Evolutionary conservation across 2,888 invertebrate species (phyloP).

Genomic region (Plebejus anna): DNA sequence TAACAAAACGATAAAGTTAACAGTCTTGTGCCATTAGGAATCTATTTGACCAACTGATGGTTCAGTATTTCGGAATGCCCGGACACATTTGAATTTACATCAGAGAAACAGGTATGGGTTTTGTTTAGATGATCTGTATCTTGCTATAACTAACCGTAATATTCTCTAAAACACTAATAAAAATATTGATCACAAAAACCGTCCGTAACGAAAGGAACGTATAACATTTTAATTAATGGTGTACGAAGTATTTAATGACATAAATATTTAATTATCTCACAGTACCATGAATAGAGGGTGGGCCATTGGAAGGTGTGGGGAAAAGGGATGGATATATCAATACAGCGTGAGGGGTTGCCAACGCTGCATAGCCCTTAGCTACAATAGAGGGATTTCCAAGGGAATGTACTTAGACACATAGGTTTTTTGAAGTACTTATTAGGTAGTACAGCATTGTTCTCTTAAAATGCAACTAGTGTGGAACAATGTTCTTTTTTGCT

Average conservation of each 20-base stretch:
- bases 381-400: conserved; percentile 58
- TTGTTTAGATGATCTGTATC: background rate
- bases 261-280: conserved; percentile 78
- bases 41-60: conserved; percentile 22
- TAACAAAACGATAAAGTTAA: conserved; percentile 38
- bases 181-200: background rate
- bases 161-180: background rate
- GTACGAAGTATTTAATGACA: conserved; percentile 51
- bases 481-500: conserved; percentile 21
- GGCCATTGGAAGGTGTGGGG: conserved; percentile 45
- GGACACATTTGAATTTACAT: conserved; percentile 24
- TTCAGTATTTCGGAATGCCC: conserved; percentile 21
- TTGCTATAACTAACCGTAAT: background rate
- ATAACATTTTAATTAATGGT: conserved; percentile 37
- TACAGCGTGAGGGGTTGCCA: conserved; percentile 66
- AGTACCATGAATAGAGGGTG: conserved; percentile 63
- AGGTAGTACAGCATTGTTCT: conserved; percentile 32
- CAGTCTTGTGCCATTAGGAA: conserved; percentile 18
- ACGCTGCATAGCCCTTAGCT: conserved; percentile 52
- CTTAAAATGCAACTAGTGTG: conserved; percentile 27
- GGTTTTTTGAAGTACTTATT: conserved; percentile 42
- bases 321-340: conserved; percentile 61
- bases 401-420: conserved; percentile 50
- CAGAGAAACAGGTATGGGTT: conserved; percentile 6
- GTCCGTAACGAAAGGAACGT: background rate